phyloP scores from a whole-genome alignment of 2,888 invertebrate genomes.

The Callinectes sapidus region DNA sequence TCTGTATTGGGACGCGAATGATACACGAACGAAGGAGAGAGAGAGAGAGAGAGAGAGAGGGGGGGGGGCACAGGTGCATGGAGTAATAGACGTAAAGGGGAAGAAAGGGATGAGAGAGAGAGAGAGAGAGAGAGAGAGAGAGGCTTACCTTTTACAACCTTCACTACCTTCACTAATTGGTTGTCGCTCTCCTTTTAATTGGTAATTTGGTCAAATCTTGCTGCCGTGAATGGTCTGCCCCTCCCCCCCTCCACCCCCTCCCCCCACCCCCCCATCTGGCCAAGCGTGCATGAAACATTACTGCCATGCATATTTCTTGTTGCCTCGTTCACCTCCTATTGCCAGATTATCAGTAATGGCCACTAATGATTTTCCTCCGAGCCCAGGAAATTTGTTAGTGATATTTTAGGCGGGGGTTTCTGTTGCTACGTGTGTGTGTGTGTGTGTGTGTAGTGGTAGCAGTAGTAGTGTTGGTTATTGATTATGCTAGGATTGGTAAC shows the following conservation, averaged over 20 bases:
- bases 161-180: conserved; percentile 30
- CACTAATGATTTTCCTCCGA: neutral
- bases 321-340: neutral
- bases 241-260: neutral
- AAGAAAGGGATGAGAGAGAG: neutral
- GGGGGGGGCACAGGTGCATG: neutral
- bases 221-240: neutral
- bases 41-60: neutral
- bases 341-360: conserved; percentile 4
- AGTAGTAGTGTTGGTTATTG: neutral
- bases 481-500: too few species aligned
- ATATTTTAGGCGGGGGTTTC: neutral
- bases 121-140: neutral
- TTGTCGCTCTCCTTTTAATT: conserved; percentile 26
- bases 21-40: neutral
- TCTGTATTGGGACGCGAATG: conserved; percentile 21
- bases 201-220: conserved; percentile 26
- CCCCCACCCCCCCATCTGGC: neutral
- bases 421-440: neutral
- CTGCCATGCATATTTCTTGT: neutral
- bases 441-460: neutral
- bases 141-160: conserved; percentile 24
- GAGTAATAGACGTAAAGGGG: neutral
- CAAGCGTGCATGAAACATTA: neutral
- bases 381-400: neutral